These are phyloP conservation scores for Coracias cyanogaster DNA, from an alignment of 2,797 vertebrate species.

Conservation along the genomic window DNA sequence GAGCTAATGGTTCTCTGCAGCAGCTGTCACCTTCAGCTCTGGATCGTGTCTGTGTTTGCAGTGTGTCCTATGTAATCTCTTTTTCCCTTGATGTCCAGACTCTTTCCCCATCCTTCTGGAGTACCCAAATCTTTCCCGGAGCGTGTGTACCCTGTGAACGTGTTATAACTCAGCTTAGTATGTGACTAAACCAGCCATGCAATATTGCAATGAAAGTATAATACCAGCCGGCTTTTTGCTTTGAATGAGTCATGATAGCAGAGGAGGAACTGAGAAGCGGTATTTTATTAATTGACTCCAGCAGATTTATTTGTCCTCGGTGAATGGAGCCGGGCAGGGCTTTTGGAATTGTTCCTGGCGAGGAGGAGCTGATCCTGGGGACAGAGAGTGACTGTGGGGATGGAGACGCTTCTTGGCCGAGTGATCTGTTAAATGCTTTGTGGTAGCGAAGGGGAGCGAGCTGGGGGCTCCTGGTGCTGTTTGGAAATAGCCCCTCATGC, in stretches of 20 bases:
- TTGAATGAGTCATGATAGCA: background rate
- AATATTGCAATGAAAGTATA: slow-evolving; percentile 25
- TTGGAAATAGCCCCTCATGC: background rate
- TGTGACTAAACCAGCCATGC: slow-evolving; percentile 15
- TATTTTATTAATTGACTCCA: slow-evolving; percentile 35
- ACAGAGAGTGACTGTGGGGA: background rate
- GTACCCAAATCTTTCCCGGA: background rate
- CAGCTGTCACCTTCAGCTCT: fast-evolving
- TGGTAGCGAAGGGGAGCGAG: background rate
- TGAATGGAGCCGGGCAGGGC: slow-evolving; percentile 21
- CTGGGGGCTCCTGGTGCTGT: background rate
- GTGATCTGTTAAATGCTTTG: background rate
- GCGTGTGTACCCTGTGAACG: background rate
- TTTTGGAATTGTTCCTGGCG: background rate
- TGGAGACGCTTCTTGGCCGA: background rate
- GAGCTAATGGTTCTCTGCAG: background rate
- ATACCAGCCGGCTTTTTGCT: slow-evolving; percentile 13
- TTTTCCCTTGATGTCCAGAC: background rate
- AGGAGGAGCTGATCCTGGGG: background rate
- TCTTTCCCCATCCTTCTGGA: background rate
- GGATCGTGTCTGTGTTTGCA: background rate
- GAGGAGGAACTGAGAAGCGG: slow-evolving; percentile 6
- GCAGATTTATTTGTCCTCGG: background rate
- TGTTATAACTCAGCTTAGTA: background rate
- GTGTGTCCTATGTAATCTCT: fast-evolving